Percentiles rank a stretch among this genome's conserved stretches.
phyloP scores from a whole-genome alignment of 1,140 invertebrate species.

The Paraescarpia echinospica region DNA sequence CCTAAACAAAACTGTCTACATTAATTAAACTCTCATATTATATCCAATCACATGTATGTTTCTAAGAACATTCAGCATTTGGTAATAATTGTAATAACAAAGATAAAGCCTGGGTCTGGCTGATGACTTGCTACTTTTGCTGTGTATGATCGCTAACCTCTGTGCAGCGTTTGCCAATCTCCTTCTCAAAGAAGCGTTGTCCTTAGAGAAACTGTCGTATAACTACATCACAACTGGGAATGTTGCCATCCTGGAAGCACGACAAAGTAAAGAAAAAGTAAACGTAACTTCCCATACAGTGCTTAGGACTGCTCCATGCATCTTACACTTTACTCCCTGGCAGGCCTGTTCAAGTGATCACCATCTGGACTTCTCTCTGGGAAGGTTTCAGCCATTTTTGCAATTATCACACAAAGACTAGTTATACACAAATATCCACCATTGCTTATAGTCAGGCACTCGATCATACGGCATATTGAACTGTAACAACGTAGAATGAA shows the following conservation, averaged over 20 bases:
- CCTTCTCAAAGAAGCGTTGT: constrained; percentile 61
- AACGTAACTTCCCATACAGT: too few species aligned
- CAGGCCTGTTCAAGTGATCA: too few species aligned
- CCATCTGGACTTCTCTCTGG: too few species aligned
- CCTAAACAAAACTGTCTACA: neutral
- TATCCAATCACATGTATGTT: too few species aligned
- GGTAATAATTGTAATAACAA: neutral
- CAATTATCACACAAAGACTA: too few species aligned
- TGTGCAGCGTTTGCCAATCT: constrained; percentile 58
- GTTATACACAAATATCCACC: too few species aligned
- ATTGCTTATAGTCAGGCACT: too few species aligned
- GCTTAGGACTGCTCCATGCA: too few species aligned
- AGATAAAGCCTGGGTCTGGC: neutral
- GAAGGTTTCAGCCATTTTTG: too few species aligned
- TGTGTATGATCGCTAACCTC: constrained; percentile 39
- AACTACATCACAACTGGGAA: constrained; percentile 65
- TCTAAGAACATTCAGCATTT: neutral
- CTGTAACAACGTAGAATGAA: too few species aligned
- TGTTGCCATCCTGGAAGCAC: constrained; percentile 58
- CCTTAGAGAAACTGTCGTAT: constrained; percentile 64
- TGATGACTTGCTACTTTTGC: neutral
- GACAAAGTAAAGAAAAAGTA: neutral
- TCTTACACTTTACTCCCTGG: too few species aligned
- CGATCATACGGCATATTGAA: too few species aligned
- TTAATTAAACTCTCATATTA: neutral